Percentiles rank a stretch among this genome's conserved stretches.
These are phyloP conservation scores for Apamea epomidion DNA, from an alignment of 2,888 invertebrate species.

Conservation along the genomic window DNA sequence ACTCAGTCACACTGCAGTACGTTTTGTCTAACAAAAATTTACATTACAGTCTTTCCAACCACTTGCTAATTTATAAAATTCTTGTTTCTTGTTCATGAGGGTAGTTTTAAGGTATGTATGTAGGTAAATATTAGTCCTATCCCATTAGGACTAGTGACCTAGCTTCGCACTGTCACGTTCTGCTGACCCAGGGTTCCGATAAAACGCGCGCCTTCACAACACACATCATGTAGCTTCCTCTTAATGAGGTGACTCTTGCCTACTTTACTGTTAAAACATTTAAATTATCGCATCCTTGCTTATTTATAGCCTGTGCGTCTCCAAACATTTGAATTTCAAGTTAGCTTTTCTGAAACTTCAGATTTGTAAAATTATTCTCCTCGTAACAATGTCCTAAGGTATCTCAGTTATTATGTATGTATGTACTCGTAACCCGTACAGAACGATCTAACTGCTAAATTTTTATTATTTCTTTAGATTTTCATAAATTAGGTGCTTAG, in stretches of 20 bases:
- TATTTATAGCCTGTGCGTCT: neutral
- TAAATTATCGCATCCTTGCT: neutral
- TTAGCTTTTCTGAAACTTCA: slow-evolving; percentile 10
- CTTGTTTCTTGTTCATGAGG: neutral
- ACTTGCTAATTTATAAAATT: neutral
- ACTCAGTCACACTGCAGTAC: too few species aligned
- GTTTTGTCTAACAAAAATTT: too few species aligned
- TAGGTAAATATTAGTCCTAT: slow-evolving; percentile 25
- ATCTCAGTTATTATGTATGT: neutral
- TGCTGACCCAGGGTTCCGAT: slow-evolving; percentile 54
- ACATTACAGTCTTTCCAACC: too few species aligned
- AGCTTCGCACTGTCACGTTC: slow-evolving; percentile 54
- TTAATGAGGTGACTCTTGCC: slow-evolving; percentile 5
- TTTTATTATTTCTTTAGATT: slow-evolving; percentile 18
- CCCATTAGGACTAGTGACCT: slow-evolving; percentile 39
- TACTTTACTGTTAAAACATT: slow-evolving; percentile 19
- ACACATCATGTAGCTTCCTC: slow-evolving; percentile 42
- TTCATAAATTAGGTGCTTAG: slow-evolving; percentile 4
- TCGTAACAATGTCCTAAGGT: neutral
- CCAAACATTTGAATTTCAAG: neutral
- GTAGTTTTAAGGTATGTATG: slow-evolving; percentile 6
- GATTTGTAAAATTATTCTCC: neutral
- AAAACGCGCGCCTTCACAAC: slow-evolving; percentile 39
- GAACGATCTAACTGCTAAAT: neutral
- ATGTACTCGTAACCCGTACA: neutral